phyloP scores from a whole-genome alignment of 2,113 vertebrate genomes.

The Gasterosteus nipponicus region DNA sequence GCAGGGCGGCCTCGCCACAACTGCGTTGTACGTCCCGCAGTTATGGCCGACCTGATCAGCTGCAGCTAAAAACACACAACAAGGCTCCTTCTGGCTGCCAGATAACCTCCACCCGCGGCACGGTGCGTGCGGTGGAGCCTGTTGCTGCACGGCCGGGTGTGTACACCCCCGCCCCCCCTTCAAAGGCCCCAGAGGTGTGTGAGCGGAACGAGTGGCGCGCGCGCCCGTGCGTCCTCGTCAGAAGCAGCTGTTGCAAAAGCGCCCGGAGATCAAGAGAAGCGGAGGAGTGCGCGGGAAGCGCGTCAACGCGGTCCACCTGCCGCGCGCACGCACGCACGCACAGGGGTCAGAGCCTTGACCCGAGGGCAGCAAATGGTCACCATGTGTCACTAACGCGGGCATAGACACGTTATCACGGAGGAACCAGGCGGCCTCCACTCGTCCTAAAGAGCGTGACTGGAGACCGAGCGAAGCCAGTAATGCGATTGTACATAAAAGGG shows the following conservation, averaged over 20 bases:
- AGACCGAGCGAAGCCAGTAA: conserved; percentile 43
- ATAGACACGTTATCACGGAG: conserved; percentile 4
- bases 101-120: conserved; percentile 61
- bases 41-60: conserved; percentile 59
- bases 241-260: conserved; percentile 67
- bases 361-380: conserved; percentile 67
- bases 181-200: conserved; percentile 35
- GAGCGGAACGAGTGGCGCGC: conserved; percentile 20
- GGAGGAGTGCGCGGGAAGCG: conserved; percentile 74
- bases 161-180: conserved; percentile 20
- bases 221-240: conserved; percentile 32
- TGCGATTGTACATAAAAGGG: conserved; percentile 34
- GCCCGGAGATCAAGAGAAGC: conserved; percentile 68
- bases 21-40: conserved; percentile 13
- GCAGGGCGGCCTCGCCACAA: conserved; percentile 1
- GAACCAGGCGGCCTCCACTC: conserved; percentile 28
- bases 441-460: conserved; percentile 54
- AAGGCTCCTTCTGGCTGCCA: conserved; percentile 59
- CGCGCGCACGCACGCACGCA: conserved; percentile 34
- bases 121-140: conserved; percentile 54
- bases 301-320: conserved; percentile 79
- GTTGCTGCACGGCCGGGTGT: conserved; percentile 67
- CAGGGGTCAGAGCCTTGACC: conserved; percentile 49
- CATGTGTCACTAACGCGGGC: conserved; percentile 51
- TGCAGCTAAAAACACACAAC: conserved; percentile 63